Evolutionary conservation across 2,797 vertebrate species (phyloP).

Genomic region (Philypnodon macrostomus): DNA sequence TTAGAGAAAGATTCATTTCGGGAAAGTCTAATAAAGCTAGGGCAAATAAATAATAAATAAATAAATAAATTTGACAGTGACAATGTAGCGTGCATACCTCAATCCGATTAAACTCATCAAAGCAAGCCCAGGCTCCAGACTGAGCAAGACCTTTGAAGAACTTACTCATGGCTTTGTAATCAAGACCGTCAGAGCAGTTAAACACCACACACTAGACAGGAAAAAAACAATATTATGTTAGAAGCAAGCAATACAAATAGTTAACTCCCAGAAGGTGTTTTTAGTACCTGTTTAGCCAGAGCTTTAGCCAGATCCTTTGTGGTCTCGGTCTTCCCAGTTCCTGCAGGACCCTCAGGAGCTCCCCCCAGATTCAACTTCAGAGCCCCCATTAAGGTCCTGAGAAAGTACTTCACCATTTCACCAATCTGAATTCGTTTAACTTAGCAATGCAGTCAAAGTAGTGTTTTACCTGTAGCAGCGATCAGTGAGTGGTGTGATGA

Average conservation of each 20-base stretch:
- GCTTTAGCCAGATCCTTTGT: conserved; percentile 96
- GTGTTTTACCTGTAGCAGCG: conserved; percentile 89
- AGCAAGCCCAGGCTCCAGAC: conserved; percentile 92
- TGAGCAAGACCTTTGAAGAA: conserved; percentile 95
- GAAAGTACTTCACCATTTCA: conserved; percentile 9
- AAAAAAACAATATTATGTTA: conserved; percentile 18
- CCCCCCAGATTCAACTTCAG: conserved; percentile 91
- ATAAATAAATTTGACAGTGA: no score
- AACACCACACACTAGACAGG: conserved; percentile 89
- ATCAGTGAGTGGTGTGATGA: conserved; percentile 92
- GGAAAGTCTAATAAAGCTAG: no score
- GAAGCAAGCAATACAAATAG: no score
- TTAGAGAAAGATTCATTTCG: no score
- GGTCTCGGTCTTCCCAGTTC: conserved; percentile 96
- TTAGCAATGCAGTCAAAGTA: neutral
- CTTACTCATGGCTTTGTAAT: conserved; percentile 97
- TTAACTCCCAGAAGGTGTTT: no score
- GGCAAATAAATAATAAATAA: no score
- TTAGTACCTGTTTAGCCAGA: conserved; percentile 91
- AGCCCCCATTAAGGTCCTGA: conserved; percentile 92
- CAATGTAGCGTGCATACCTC: conserved; percentile 76
- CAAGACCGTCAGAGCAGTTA: conserved; percentile 92
- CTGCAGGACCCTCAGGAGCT: conserved; percentile 94
- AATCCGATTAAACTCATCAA: conserved; percentile 95
- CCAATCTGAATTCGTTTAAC: neutral